phyloP scores from a whole-genome alignment of 1,140 invertebrate species.

The Hylaeus anthracinus region DNA sequence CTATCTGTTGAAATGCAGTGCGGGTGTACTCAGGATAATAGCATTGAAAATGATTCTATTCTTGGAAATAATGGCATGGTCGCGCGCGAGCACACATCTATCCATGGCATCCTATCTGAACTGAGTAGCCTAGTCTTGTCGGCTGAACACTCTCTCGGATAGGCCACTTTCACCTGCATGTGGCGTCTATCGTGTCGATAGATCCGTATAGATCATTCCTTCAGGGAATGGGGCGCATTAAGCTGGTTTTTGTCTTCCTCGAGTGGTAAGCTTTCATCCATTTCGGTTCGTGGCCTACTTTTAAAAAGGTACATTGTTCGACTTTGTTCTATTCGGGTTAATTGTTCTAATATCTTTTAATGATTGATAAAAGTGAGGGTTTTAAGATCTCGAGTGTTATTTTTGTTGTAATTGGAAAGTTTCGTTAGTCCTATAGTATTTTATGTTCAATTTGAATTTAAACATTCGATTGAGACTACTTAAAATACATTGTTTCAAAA shows the following conservation, averaged over 20 bases:
- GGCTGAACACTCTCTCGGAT: neutral
- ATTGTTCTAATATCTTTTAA: too few relatives aligned
- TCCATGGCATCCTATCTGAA: constrained; percentile 22
- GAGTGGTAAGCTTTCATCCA: too few relatives aligned
- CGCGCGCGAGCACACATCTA: neutral
- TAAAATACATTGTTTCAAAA: too few relatives aligned
- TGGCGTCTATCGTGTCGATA: neutral
- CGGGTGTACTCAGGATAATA: constrained; percentile 64
- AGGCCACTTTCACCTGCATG: neutral
- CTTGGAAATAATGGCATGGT: constrained; percentile 65
- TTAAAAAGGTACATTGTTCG: too few relatives aligned
- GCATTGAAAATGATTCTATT: constrained; percentile 73
- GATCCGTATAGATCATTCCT: constrained; percentile 7
- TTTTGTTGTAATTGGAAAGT: too few relatives aligned
- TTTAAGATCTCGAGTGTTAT: too few relatives aligned
- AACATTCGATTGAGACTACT: too few relatives aligned
- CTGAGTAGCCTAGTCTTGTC: neutral
- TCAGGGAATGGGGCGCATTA: constrained; percentile 14
- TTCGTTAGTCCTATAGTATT: too few relatives aligned
- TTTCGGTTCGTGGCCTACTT: too few relatives aligned
- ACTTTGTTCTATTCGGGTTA: too few relatives aligned
- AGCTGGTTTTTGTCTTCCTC: neutral
- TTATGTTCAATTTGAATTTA: too few relatives aligned
- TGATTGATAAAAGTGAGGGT: too few relatives aligned
- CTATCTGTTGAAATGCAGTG: constrained; percentile 67